Percentiles rank a stretch among this genome's conserved stretches.
These are phyloP conservation scores for Lagocephalus sceleratus DNA, from an alignment of 2,797 vertebrate species.

Conservation along the genomic window DNA sequence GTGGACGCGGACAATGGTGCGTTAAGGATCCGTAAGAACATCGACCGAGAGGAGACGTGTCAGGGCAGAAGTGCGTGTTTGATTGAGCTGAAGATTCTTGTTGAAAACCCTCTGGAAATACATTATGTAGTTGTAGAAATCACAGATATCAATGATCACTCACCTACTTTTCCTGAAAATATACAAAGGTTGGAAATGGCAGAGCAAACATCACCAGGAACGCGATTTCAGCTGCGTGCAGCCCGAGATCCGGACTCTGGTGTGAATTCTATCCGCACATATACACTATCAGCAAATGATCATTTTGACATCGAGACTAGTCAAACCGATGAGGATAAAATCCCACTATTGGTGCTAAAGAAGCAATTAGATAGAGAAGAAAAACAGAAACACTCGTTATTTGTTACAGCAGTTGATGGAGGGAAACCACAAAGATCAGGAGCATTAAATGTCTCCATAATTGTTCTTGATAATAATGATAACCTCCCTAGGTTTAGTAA, in stretches of 20 bases:
- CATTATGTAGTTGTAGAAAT: conserved; percentile 72
- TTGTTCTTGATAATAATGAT: conserved; percentile 29
- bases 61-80: conserved; percentile 50
- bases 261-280: conserved; percentile 65
- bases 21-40: conserved; percentile 63
- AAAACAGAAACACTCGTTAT: neutral
- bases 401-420: conserved; percentile 6
- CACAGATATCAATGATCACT: conserved; percentile 75
- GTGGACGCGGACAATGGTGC: conserved; percentile 73
- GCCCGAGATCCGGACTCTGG: conserved; percentile 79
- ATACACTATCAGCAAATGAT: conserved; percentile 59
- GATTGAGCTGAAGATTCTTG: conserved; percentile 68
- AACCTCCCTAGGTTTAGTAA: conserved; percentile 47
- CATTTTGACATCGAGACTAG: conserved; percentile 68
- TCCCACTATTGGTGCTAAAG: conserved; percentile 33
- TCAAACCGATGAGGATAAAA: conserved; percentile 67
- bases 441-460: neutral
- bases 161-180: conserved; percentile 57
- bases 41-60: conserved; percentile 72
- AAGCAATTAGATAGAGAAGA: neutral
- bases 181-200: conserved; percentile 53
- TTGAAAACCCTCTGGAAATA: conserved; percentile 77
- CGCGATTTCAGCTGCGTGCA: conserved; percentile 71
- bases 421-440: neutral
- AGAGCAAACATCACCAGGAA: conserved; percentile 47